Percentiles rank a stretch among this genome's conserved stretches.
These are phyloP conservation scores for Peromyscus leucopus DNA, from an alignment of 2,113 vertebrate species.

Conservation along the genomic window DNA sequence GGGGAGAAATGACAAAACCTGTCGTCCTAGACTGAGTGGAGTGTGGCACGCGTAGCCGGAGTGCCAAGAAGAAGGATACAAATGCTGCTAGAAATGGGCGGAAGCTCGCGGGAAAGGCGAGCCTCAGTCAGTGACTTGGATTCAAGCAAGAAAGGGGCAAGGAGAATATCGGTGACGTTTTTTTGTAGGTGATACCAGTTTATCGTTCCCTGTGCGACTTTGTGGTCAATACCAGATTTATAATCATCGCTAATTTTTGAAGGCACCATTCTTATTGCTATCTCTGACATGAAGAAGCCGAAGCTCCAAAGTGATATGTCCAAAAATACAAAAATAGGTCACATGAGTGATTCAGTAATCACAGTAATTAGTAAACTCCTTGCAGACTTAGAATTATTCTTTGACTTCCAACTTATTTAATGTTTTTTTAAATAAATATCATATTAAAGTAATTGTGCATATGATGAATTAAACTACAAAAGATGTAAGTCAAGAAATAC, in stretches of 20 bases:
- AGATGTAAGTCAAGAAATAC: slow-evolving; percentile 33
- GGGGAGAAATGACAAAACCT: neutral
- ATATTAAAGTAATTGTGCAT: slow-evolving; percentile 7
- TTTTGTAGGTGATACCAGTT: slow-evolving; percentile 1
- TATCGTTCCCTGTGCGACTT: neutral
- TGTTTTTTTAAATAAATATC: slow-evolving; percentile 17
- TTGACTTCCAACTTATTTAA: slow-evolving; percentile 43
- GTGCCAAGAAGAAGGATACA: neutral
- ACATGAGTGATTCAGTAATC: neutral
- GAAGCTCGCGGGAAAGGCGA: neutral
- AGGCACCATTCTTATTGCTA: neutral
- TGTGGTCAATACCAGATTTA: neutral
- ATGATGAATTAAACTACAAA: slow-evolving; percentile 29
- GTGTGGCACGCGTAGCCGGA: neutral
- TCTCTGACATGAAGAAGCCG: neutral
- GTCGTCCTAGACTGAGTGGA: neutral
- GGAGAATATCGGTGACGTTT: neutral
- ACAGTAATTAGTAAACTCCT: slow-evolving; percentile 37
- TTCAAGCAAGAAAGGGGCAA: neutral
- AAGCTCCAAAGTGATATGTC: neutral
- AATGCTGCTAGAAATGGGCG: neutral
- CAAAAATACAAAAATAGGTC: slow-evolving; percentile 46
- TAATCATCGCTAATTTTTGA: neutral
- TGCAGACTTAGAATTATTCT: slow-evolving; percentile 35
- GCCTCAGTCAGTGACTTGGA: neutral